Percentiles rank a stretch among this genome's conserved stretches.
phyloP scores from a whole-genome alignment of 2,797 vertebrate species.

The Eulemur rubriventer region DNA sequence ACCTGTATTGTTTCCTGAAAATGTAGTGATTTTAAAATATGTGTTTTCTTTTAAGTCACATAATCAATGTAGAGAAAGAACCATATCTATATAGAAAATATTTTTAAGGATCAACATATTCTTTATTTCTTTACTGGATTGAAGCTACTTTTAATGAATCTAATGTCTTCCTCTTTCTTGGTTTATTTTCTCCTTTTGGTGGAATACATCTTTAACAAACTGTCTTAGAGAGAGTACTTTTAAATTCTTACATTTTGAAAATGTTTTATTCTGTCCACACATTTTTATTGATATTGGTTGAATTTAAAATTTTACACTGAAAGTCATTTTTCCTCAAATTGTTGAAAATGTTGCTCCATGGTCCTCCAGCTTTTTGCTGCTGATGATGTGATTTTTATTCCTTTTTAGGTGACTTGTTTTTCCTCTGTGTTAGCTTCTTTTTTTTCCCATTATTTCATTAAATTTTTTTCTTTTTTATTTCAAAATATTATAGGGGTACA shows the following conservation, averaged over 20 bases:
- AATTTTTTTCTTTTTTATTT: no score
- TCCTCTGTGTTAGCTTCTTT: background rate
- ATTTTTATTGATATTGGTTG: conserved; percentile 17
- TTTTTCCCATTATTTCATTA: no score
- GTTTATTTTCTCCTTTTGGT: no score
- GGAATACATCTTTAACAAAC: conserved; percentile 1
- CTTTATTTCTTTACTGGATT: background rate
- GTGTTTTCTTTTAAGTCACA: background rate
- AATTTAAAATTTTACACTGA: conserved; percentile 45
- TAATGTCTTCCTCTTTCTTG: background rate
- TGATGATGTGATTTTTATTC: background rate
- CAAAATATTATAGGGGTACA: no score
- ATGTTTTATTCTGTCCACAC: background rate
- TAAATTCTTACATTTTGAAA: conserved; percentile 40
- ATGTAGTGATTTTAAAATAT: background rate
- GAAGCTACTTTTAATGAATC: background rate
- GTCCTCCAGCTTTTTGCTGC: background rate
- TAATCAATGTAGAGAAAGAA: background rate
- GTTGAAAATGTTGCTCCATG: background rate
- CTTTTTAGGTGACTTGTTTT: background rate
- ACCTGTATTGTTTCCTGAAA: conserved; percentile 7
- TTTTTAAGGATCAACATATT: background rate
- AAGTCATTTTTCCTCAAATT: conserved; percentile 23
- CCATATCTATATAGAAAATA: background rate
- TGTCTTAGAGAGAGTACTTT: conserved; percentile 6